Base-by-base conservation (phyloP, 2,113 vertebrate species). In the Bos indicus region DNA sequence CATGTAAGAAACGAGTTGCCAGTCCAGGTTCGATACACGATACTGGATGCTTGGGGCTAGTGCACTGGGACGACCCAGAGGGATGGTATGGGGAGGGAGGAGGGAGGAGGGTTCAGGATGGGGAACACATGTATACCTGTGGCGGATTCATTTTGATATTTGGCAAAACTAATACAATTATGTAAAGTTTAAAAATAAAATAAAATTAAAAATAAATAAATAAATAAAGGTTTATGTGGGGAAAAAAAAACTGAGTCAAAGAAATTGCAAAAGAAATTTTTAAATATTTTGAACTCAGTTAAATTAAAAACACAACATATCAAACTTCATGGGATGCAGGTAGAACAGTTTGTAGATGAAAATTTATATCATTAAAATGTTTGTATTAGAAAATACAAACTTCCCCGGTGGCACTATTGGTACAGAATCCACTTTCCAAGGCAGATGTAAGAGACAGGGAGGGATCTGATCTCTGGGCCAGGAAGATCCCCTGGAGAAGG, bases 221-320 rank as follows among this genome's bases (percentile, higher is more conserved):
- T 40, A 40, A 40, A 40, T 40, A 40, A 40, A 40, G 40, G 40
- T 40, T 40, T 40, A 40, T 40, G 40, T 40, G 40, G 40, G 40
- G 40, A 4, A 40, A 17, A 40, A 52, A 52, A 92, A 94, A 62
- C 30, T 59, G 5, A 26, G 23, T 43, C 71, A 43, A 77, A 83
- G 14, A 95, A 94, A 93, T 60, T 92, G 77, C 36, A 80, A 52
- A 86, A 28, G 51, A 86, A 86, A 71, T 21, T 48, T 74, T 30
- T 77, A 81, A 85, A 64, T 48, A 86, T 15, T 93, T 93, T 89
- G 36, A 78, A 48, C 26, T 84, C 46, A 88, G 33, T 78, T 13
- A 94, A 94, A 96, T 94, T 82, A 36, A 90, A 94, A 95, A 87
- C 51, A 92, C 23, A 81, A 60, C 19, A 54, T 74, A 94, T 93